Conservation (phyloP, 1,140 invertebrate genomes). For the Hyposmocoma kahamanoa region DNA sequence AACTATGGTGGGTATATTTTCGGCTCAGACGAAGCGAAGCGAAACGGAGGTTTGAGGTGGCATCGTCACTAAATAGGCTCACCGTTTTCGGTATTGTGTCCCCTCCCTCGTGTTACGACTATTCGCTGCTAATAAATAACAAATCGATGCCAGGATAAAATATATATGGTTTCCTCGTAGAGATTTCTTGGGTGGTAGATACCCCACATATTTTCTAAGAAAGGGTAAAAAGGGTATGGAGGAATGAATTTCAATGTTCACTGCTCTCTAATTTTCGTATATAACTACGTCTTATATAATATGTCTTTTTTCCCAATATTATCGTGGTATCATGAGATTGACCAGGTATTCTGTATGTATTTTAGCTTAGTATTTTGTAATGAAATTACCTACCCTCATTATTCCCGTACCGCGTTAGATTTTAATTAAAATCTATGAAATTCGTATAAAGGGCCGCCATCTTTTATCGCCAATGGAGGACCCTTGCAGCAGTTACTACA, state of each 20-base stretch:
- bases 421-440: constrained; percentile 68
- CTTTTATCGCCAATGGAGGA: constrained; percentile 58
- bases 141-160: constrained; percentile 68
- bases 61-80: constrained; percentile 57
- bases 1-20: constrained; percentile 26
- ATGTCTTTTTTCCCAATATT: too few relatives aligned
- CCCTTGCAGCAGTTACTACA: constrained; percentile 58
- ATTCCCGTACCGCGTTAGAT: constrained; percentile 53
- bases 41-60: constrained; percentile 46
- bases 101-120: constrained; percentile 60
- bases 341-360: too few relatives aligned
- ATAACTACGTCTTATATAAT: too few relatives aligned
- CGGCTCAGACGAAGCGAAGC: constrained; percentile 34
- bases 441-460: constrained; percentile 53
- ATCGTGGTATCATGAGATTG: too few relatives aligned
- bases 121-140: constrained; percentile 70
- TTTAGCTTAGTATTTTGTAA: too few relatives aligned
- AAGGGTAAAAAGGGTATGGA: not conserved
- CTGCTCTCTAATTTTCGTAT: too few relatives aligned
- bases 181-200: constrained; percentile 29
- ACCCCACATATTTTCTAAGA: not conserved
- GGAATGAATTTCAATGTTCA: too few relatives aligned
- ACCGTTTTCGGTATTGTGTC: constrained; percentile 57
- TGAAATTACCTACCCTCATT: constrained; percentile 59
- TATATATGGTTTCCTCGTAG: constrained; percentile 58